Evolutionary conservation across 2,888 invertebrate species (phyloP).

Genomic region (Drosophila quinaria): DNA sequence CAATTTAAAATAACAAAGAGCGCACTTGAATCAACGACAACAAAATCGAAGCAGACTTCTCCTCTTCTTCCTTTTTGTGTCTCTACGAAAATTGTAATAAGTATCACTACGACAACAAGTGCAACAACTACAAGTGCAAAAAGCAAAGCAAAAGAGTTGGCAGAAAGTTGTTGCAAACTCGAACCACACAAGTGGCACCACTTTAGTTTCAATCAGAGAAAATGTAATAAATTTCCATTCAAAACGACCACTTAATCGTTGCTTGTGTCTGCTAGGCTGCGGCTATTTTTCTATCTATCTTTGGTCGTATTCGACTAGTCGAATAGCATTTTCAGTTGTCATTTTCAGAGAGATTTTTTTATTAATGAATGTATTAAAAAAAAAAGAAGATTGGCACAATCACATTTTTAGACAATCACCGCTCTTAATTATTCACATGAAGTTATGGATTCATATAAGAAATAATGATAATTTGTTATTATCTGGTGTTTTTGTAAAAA

Average conservation of each 20-base stretch:
- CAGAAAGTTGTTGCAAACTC: no score
- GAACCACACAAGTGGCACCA: no score
- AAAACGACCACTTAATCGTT: conserved; percentile 73
- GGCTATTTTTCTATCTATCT: conserved; percentile 61
- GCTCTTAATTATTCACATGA: no score
- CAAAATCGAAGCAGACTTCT: conserved; percentile 30
- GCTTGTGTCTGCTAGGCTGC: conserved; percentile 37
- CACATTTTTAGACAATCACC: no score
- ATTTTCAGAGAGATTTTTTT: no score
- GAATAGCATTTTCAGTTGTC: no score
- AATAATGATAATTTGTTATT: not conserved
- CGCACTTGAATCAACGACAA: conserved; percentile 56
- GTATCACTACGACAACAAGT: conserved; percentile 37
- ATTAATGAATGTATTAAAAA: no score
- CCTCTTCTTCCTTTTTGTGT: conserved; percentile 45
- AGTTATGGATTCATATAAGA: not conserved
- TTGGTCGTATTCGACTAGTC: conserved; percentile 5
- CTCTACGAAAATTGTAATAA: conserved; percentile 63
- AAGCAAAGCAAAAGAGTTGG: conserved; percentile 40
- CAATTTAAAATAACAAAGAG: conserved; percentile 63
- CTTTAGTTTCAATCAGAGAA: no score
- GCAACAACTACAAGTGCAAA: conserved; percentile 19
- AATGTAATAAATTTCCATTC: conserved; percentile 77
- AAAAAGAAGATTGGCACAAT: no score
- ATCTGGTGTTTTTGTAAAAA: not conserved